These are phyloP conservation scores for roundworm (Caenorhabditis elegans) DNA, from an alignment of 1,140 invertebrate genomes.

Conservation along the genomic window DNA sequence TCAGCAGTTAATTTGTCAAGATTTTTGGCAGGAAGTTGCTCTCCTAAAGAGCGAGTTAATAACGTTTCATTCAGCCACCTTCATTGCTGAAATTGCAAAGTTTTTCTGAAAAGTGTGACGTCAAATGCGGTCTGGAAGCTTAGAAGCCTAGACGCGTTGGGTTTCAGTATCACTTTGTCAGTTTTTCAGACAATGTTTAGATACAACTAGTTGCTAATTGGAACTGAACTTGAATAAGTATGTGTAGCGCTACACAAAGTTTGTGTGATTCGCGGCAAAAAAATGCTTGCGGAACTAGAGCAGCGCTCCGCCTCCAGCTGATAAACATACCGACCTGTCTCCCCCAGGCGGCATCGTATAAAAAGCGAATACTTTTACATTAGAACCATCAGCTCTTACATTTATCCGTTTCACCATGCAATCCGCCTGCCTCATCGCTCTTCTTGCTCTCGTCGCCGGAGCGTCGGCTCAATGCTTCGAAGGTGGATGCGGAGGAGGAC, in stretches of 20 bases:
- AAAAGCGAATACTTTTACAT: neutral
- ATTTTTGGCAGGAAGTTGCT: too few relatives aligned
- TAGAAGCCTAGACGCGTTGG: too few relatives aligned
- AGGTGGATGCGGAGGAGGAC: neutral
- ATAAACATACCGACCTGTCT: conserved; percentile 15
- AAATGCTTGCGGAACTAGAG: conserved; percentile 9
- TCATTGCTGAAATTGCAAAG: too few relatives aligned
- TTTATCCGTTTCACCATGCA: neutral
- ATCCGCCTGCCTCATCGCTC: neutral
- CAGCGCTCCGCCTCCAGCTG: conserved; percentile 8
- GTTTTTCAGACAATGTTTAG: neutral
- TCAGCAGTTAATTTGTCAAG: too few relatives aligned
- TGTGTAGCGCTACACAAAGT: conserved; percentile 4
- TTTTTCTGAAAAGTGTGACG: too few relatives aligned
- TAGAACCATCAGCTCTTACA: neutral
- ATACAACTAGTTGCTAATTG: neutral
- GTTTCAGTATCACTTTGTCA: neutral
- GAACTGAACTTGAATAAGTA: neutral
- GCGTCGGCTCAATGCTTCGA: conserved; percentile 1
- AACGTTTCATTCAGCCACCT: too few relatives aligned
- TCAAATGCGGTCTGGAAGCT: too few relatives aligned
- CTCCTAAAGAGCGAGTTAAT: too few relatives aligned
- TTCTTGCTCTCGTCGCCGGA: conserved; percentile 5
- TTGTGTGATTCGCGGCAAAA: neutral
- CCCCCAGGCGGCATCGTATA: conserved; percentile 10